Base-by-base conservation (phyloP, 2,797 vertebrate genomes). In the Gadopsis marmoratus region DNA sequence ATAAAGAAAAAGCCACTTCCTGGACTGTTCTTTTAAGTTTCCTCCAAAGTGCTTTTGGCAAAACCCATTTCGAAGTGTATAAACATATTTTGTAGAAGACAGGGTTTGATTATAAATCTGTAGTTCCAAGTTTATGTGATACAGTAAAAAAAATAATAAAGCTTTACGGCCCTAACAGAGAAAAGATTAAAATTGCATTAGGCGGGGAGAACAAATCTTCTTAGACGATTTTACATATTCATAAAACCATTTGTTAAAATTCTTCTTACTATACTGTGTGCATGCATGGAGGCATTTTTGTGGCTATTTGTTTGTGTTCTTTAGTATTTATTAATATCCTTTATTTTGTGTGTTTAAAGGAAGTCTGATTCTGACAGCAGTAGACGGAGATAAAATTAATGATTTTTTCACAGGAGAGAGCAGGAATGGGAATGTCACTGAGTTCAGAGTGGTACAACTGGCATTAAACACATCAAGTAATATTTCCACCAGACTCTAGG, bases 401-500 rank as follows among this genome's bases (percentile, higher is more conserved):
- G 4, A 6, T 4, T 7, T 43, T 23, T 33, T 23, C 53, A 48
- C 16, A 16, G 31, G 11, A 6, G 10, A 21, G 5, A 13, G 21
- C 50, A 59, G 33, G 26, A 43, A 8, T 33, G 19, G 5, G 74
- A 14, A 21, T 31, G 65, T 29, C 29, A 26, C 23, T 1, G 31
- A 35, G 61, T 74, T 81, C 64, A 65, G 31, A 62, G 43, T 7
- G 26, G 64, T 29, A 65, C 54, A 43, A 33, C 48, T 23, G 39
- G 54, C 11, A 60, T 55, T 19, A 4, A 64, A 53, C 43, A 71
- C 26, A 13, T 61, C 33, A 6, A 48, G 4, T 53, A 31, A 37
- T 47, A 66, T 71, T 78, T 78, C 41, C 64, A 81, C 1, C 71
- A 70, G 63, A 75, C 33, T 47, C 12, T 64, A 43, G 19, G 26